phyloP scores from a whole-genome alignment of 2,113 vertebrate species.

The Todiramphus chloris region DNA sequence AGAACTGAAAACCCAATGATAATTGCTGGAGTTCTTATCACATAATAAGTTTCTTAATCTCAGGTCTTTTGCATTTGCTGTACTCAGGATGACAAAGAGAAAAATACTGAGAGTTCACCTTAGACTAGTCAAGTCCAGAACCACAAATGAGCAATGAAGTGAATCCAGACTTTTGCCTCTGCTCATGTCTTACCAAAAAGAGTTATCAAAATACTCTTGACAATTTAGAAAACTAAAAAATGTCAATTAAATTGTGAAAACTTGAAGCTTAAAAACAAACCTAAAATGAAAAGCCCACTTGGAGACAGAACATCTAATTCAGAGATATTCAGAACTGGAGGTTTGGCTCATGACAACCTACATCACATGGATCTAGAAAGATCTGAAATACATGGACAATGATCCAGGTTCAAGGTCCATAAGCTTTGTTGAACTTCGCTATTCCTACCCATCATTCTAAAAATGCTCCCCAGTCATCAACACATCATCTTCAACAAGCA shows the following conservation, averaged over 20 bases:
- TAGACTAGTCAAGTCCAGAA: neutral
- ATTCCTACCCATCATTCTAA: neutral
- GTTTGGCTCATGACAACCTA: neutral
- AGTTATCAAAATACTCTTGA: neutral
- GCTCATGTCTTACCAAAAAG: neutral
- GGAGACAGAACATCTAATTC: neutral
- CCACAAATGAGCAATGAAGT: neutral
- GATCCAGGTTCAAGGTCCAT: neutral
- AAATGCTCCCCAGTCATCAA: neutral
- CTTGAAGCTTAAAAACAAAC: neutral
- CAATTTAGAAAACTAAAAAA: neutral
- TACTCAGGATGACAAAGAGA: neutral
- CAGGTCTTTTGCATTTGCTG: neutral
- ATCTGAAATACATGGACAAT: neutral
- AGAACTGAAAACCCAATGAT: neutral
- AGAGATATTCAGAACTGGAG: neutral
- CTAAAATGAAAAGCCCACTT: neutral
- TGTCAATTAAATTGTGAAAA: neutral
- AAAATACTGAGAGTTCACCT: neutral
- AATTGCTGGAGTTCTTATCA: constrained; percentile 12
- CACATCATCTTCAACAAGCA: neutral
- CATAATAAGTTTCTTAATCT: neutral
- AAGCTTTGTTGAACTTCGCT: neutral
- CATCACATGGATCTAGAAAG: neutral
- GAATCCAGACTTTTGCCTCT: neutral